Evolutionary conservation across 1,140 invertebrate species (phyloP).

Genomic region (Amyelois transitella): DNA sequence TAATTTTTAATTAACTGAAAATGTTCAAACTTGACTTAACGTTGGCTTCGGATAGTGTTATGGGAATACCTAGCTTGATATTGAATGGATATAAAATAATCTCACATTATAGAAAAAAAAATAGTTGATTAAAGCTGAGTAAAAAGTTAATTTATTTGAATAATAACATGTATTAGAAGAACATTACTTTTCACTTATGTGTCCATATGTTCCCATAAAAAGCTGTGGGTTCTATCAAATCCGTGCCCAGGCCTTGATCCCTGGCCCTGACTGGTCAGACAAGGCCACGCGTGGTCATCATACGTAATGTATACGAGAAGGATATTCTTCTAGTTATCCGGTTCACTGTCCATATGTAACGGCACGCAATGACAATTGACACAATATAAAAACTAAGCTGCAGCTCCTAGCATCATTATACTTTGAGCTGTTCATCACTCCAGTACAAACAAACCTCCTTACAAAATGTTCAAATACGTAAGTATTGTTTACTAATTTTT

Average conservation of each 20-base stretch:
- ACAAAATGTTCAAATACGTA: slow-evolving; percentile 69
- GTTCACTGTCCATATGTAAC: slow-evolving; percentile 11
- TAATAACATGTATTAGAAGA: too few species aligned
- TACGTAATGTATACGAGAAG: slow-evolving; percentile 39
- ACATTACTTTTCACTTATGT: too few species aligned
- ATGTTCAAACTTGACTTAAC: too few species aligned
- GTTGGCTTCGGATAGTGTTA: too few species aligned
- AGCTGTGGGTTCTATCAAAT: background rate
- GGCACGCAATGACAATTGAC: background rate
- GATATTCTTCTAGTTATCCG: slow-evolving; percentile 54
- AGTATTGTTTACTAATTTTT: slow-evolving; percentile 28
- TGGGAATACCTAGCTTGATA: too few species aligned
- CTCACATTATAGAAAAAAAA: too few species aligned
- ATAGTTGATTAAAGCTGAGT: too few species aligned
- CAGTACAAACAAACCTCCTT: slow-evolving; percentile 10
- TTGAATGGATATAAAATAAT: too few species aligned
- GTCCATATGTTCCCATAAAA: too few species aligned
- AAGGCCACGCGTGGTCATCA: slow-evolving; percentile 50
- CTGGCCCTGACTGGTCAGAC: slow-evolving; percentile 19
- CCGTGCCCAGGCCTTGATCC: slow-evolving; percentile 42
- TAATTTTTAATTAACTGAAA: too few species aligned
- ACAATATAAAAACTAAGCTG: slow-evolving; percentile 7
- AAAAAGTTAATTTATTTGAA: too few species aligned
- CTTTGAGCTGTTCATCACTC: slow-evolving; percentile 12
- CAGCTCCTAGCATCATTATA: slow-evolving; percentile 21